These are phyloP conservation scores for Zeuzera pyrina DNA, from an alignment of 2,888 invertebrate species.

Conservation along the genomic window DNA sequence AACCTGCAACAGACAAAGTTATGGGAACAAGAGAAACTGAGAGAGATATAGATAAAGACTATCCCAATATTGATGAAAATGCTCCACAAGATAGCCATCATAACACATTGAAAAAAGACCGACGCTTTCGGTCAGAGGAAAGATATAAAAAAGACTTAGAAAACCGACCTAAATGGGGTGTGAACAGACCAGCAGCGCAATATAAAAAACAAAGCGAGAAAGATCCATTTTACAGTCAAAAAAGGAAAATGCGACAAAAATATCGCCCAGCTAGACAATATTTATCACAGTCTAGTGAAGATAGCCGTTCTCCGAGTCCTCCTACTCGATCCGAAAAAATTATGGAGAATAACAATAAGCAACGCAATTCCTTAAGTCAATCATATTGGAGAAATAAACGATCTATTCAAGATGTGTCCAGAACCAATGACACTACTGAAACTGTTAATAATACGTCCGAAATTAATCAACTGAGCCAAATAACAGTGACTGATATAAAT, in stretches of 20 bases:
- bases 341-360: slow-evolving; percentile 46
- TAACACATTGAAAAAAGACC: slow-evolving; percentile 64
- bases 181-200: slow-evolving; percentile 83
- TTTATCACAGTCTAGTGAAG: slow-evolving; percentile 75
- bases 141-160: slow-evolving; percentile 72
- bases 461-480: slow-evolving; percentile 66
- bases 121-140: slow-evolving; percentile 67
- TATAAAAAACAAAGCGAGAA: slow-evolving; percentile 93
- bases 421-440: slow-evolving; percentile 36
- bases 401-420: slow-evolving; percentile 54
- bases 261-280: slow-evolving; percentile 72
- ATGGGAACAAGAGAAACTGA: slow-evolving; percentile 46
- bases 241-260: slow-evolving; percentile 78
- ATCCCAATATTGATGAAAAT: slow-evolving; percentile 63
- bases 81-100: slow-evolving; percentile 64
- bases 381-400: slow-evolving; percentile 66
- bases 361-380: slow-evolving; percentile 61
- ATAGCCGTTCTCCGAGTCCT: slow-evolving; percentile 74
- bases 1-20: slow-evolving; percentile 37
- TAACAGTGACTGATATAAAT: slow-evolving; percentile 41
- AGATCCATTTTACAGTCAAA: slow-evolving; percentile 86
- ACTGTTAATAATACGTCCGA: slow-evolving; percentile 60
- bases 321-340: slow-evolving; percentile 47
- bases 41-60: slow-evolving; percentile 66
- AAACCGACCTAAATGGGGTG: slow-evolving; percentile 83